Base-by-base conservation (phyloP, 2,888 invertebrate species). In the Chrysolina americana region DNA sequence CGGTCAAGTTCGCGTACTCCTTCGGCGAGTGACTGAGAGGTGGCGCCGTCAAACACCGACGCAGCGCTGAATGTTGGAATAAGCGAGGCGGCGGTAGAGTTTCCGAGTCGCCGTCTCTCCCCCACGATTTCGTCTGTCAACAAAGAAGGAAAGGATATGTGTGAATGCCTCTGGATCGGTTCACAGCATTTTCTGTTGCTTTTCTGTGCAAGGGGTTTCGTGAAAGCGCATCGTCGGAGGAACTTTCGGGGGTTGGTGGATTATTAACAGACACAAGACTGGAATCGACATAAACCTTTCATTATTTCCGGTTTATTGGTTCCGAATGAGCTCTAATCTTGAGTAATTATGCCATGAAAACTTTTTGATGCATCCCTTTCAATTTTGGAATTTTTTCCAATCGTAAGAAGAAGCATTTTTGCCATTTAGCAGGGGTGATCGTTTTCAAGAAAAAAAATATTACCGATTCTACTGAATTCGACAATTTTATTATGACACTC, bases 71-170 rank as follows among this genome's bases (percentile, higher is more conserved):
- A 62, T 70, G 74, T 59, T 73, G 71, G 15, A 80, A 74, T 68
- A 73, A 71, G 23, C 72, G 65, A 50, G 75, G 50, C 19, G 74
- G 56, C 56, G 76, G 75, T 75, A 70, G 71, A 69, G 87, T 85
- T 85, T 88, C 89, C 85, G 85, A 85, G 85, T 86, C 87, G 86
- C 87, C 83, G 86, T 87, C 88, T 86, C 88, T 88, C 85, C 89
- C 89, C 89, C 89, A 89, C 88, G 89, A 83, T 87, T 85, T 87
- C 83, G 88, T 91, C 92, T 92, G 92, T 90, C 91, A 91, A 92
- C 91, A 92, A 90, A 92, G 90, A 91, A 91, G 91, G 91, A 91
- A 91, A 91, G 91, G 91, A 91, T 89, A 83, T 85, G 84, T 85
- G 83, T 84, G 82, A 84, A 83, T 86, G 78, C 79, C 44, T 66